Conservation (phyloP, 2,113 vertebrate genomes). For the Myotis davidii region DNA sequence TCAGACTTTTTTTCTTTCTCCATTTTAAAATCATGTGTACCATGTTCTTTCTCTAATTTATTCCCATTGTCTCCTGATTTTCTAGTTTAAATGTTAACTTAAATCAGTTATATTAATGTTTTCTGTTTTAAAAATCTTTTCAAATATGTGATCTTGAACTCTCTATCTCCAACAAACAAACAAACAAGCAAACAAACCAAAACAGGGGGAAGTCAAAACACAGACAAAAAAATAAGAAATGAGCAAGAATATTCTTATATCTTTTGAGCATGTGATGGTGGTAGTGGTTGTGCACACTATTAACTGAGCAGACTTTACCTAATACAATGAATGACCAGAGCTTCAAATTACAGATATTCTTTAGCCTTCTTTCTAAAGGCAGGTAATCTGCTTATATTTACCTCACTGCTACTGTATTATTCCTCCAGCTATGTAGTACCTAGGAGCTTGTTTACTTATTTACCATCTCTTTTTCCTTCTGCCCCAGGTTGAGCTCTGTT, state of each 20-base stretch:
- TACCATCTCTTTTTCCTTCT: not conserved
- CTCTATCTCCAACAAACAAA: not conserved
- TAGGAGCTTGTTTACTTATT: not conserved
- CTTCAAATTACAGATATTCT: not conserved
- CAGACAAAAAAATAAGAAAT: conserved; percentile 58
- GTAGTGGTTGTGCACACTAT: conserved; percentile 9
- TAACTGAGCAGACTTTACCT: not conserved
- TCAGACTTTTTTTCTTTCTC: too few species aligned
- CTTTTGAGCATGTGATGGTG: not conserved
- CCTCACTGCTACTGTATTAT: not conserved
- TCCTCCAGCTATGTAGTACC: not conserved
- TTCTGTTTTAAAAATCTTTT: conserved; percentile 20
- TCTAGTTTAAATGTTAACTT: not conserved
- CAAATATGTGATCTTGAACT: not conserved
- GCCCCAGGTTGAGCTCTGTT: conserved; percentile 82
- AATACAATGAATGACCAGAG: conserved; percentile 19
- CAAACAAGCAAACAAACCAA: not conserved
- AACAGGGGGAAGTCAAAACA: conserved; percentile 21
- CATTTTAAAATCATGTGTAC: not conserved
- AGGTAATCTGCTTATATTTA: not conserved
- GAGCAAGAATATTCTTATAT: not conserved
- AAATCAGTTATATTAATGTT: not conserved
- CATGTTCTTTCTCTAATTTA: not conserved
- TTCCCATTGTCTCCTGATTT: not conserved
- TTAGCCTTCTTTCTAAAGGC: not conserved